These are phyloP conservation scores for Dryocosmus kuriphilus DNA, from an alignment of 2,888 invertebrate genomes.

Conservation along the genomic window DNA sequence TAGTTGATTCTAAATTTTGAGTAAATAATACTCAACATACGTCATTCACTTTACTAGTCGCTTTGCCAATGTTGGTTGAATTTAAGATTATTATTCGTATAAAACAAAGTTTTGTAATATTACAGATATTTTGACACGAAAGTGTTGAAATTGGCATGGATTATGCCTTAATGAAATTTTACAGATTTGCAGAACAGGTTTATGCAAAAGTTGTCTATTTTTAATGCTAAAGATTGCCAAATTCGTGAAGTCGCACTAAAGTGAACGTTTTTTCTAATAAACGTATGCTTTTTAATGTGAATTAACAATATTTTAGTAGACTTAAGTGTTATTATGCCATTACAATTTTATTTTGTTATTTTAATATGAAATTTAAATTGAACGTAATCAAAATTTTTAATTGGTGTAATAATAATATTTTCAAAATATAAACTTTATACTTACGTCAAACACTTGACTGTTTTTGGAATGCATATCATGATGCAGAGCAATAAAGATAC, in stretches of 20 bases:
- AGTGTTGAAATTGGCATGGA: neutral
- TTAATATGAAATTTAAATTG: neutral
- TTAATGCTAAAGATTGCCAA: neutral
- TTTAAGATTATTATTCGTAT: neutral
- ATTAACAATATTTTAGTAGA: too few relatives aligned
- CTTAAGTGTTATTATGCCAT: too few relatives aligned
- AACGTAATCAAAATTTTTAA: neutral
- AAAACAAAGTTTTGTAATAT: neutral
- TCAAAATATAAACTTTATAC: neutral
- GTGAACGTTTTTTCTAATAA: neutral
- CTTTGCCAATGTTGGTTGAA: neutral
- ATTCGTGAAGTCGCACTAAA: neutral
- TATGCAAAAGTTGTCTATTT: neutral
- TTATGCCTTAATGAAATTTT: neutral
- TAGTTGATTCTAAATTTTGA: slow-evolving; percentile 25
- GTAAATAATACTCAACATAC: neutral
- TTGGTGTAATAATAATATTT: neutral
- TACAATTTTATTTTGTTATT: neutral
- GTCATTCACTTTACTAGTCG: neutral
- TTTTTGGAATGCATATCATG: slow-evolving; percentile 1
- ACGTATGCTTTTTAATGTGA: too few relatives aligned
- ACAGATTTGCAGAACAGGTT: neutral
- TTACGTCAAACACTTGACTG: neutral
- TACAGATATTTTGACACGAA: neutral
- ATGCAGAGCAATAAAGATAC: neutral